These are phyloP conservation scores for Philopedon plagiatum DNA, from an alignment of 2,888 invertebrate species.

Conservation along the genomic window DNA sequence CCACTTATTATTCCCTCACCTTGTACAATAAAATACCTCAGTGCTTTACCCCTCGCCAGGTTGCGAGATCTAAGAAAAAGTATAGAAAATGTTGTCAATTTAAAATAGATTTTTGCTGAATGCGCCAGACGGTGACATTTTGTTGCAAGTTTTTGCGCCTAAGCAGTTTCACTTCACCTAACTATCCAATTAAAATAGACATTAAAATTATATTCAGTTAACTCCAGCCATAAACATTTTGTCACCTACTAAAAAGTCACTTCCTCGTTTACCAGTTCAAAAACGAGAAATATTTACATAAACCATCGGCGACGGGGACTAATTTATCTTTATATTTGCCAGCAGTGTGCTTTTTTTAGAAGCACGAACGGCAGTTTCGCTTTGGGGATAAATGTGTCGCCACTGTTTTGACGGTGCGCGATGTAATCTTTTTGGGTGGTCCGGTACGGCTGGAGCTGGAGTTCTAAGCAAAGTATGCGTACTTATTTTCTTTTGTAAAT, in stretches of 20 bases:
- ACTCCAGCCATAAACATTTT: background rate
- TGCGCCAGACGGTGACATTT: background rate
- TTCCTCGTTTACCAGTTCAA: background rate
- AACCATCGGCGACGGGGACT: background rate
- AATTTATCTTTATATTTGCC: constrained; percentile 14
- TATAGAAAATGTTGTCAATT: too few species aligned
- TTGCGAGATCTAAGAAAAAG: too few species aligned
- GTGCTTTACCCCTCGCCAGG: too few species aligned
- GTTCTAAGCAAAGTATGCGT: background rate
- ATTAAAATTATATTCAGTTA: background rate
- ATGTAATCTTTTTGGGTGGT: background rate
- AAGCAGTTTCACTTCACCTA: too few species aligned
- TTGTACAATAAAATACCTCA: too few species aligned
- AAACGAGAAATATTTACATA: constrained; percentile 1
- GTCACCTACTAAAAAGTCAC: background rate
- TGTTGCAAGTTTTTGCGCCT: background rate
- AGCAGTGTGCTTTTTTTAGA: constrained; percentile 13
- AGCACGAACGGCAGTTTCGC: constrained; percentile 7
- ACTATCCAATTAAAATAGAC: too few species aligned
- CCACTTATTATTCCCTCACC: too few species aligned
- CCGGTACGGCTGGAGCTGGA: background rate
- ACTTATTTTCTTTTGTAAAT: constrained; percentile 19
- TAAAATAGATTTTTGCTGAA: background rate
- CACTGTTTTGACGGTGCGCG: constrained; percentile 1
- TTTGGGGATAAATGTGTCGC: constrained; percentile 15